Evolutionary conservation across 2,797 vertebrate species (phyloP), one percentile per base, ranked within the genome.

Genomic region (Halcyon smyrnensis): DNA sequence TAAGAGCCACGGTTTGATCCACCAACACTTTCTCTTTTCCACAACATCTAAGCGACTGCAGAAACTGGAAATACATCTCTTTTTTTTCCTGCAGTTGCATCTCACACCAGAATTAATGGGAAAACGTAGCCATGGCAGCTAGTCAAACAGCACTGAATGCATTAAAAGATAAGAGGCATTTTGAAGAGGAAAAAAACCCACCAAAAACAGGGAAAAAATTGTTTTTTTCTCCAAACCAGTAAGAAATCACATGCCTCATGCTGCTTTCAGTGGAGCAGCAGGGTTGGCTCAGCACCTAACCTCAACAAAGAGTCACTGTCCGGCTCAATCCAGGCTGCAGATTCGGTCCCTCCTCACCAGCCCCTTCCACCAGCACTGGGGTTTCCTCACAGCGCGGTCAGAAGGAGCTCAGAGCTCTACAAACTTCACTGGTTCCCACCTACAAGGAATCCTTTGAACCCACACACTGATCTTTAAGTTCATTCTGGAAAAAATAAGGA

Each of bases 231-330:
- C 39, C 23, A 23, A 73, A 64, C 1, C 92, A 93, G 64, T 21
- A 67, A 82, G 79, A 80, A 50, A 84, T 94, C 97, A 96, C 96
- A 90, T 95, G 97, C 89, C 90, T 50, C 3, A 0, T 70, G 87
- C 71, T 0, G 37, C 87, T 88, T 93, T 75, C 95, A 86, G 87
- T 12, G 2, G 2, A 51, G 71, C 23, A 1, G 41, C 43, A 37
- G 46, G 65, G 81, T 39, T 93, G 93, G 95, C 88, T 77, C 67
- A 0, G 94, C 59, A 91, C 6, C 43, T 5, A 83, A 65, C 19
- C 59, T 32, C 41, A 93, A 97, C 96, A 97, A 97, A 97, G 96
- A 77, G 87, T n/a, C 92, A 87, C 85, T 97, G 92, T 97, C 93
- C 37, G 0, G 68, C 45, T 70, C 41, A 12, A 78, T 46, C 39